Base-by-base conservation (phyloP, 2,888 invertebrate genomes). In the Ectropis crepuscularia region DNA sequence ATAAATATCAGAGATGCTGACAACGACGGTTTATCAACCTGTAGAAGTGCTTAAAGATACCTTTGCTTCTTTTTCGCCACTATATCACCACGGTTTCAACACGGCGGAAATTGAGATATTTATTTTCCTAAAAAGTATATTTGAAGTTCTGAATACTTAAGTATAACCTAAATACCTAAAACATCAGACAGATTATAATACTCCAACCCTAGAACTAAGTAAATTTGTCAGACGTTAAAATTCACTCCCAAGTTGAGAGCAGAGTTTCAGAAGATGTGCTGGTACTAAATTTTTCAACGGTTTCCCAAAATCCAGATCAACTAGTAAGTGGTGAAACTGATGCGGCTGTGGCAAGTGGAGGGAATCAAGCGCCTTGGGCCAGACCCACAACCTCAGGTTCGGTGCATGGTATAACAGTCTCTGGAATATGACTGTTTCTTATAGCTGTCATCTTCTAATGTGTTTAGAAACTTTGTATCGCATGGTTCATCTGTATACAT, bases 351-450 rank as follows among this genome's bases (percentile, higher is more conserved):
- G 76, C 89, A n/a, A 84, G 81, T 11, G 83, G 87, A 66, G 87
- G 89, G 43, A 77, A 89, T 42, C 87, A 88, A 78, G 73, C 87
- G 47, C 81, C 88, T 57, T 91, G 91, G 90, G 86, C 82, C 45
- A 80, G 88, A 8, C 90, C 90, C 65, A 83, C 88, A 61, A 89
- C 89, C 53, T 80, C 92, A 92, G 92, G 92, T 92, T 91, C 86
- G 91, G 77, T 86, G 89, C 86, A 89, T 89, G 88, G 74, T 79
- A 78, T 79, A 70, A 67, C 69, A 71, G 11, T 51, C 41, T 10
- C 16, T 41, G 51, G 5, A 5, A 51, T 50, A 38, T 51, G 41
- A 41, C 6, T 10, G 9, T 28, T 41, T 41, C 10, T 6, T 28
- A 10, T 51, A 42, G 6, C 10, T n/a, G n/a, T n/a, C n/a, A n/a